These are phyloP conservation scores for Betta splendens DNA, from an alignment of 2,797 vertebrate species.

Conservation along the genomic window DNA sequence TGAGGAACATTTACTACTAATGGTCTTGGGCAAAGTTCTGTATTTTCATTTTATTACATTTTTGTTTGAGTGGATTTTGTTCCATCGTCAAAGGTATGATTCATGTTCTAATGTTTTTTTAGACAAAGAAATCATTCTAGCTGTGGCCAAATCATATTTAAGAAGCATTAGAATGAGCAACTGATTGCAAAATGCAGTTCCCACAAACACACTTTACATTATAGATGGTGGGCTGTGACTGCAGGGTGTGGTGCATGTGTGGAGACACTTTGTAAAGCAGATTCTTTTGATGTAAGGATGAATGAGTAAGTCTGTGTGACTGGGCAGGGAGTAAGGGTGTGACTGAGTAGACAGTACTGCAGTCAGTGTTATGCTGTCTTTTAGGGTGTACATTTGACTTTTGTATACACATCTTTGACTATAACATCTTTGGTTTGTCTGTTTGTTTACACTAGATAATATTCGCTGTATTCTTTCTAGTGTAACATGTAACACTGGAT, in stretches of 20 bases:
- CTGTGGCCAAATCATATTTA: constrained; percentile 13
- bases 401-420: constrained; percentile 22
- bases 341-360: no score
- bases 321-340: constrained; percentile 33
- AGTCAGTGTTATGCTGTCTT: no score
- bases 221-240: constrained; percentile 36
- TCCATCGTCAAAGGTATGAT: constrained; percentile 2
- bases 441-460: constrained; percentile 2
- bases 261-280: no score
- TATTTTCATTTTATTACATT: constrained; percentile 3
- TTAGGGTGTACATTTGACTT: no score
- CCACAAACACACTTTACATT: constrained; percentile 30
- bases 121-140: constrained; percentile 26
- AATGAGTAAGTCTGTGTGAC: constrained; percentile 37
- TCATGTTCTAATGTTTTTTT: constrained; percentile 24
- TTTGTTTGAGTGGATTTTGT: constrained; percentile 7
- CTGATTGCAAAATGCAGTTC: constrained; percentile 40
- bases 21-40: background rate
- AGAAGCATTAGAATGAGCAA: constrained; percentile 22
- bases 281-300: constrained; percentile 49
- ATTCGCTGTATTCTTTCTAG: background rate
- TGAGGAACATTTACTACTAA: background rate
- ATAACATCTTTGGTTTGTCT: constrained; percentile 20
- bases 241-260: constrained; percentile 53
- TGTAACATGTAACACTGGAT: background rate